A percentile compares a stretch with the other conserved stretches of the same genome.
phyloP scores from a whole-genome alignment of 2,113 vertebrate genomes.

The Leucoraja erinaceus region DNA sequence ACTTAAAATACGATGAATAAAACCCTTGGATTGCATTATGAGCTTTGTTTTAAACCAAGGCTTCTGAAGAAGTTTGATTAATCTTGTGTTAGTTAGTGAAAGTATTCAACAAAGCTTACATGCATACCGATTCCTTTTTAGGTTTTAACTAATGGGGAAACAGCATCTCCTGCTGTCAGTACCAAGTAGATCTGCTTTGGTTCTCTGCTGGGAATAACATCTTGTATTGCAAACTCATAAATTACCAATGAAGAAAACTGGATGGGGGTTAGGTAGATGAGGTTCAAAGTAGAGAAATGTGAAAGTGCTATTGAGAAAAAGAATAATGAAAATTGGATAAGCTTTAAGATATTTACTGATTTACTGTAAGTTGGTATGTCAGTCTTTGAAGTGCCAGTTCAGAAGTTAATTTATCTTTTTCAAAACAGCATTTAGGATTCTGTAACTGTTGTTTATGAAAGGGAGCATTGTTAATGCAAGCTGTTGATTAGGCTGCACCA shows the following conservation, averaged over 20 bases:
- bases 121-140: neutral
- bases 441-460: neutral
- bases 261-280: neutral
- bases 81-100: neutral
- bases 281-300: neutral
- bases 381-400: neutral
- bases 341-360: neutral
- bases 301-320: neutral
- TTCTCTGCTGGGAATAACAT: neutral
- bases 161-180: slow-evolving; percentile 4
- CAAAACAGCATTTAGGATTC: neutral
- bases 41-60: neutral
- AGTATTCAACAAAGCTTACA: neutral
- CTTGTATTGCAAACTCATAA: neutral
- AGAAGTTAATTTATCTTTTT: neutral
- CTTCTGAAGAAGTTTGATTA: neutral
- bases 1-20: neutral
- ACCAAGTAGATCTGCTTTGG: neutral
- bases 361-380: neutral
- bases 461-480: neutral
- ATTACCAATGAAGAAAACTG: neutral
- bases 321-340: neutral
- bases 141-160: slow-evolving; percentile 18
- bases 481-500: neutral
- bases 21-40: too few species aligned